Percentiles rank a stretch among this genome's conserved stretches.
phyloP scores from a whole-genome alignment of 92 coral and sea anemone species.

The Parazoanthus atlanticus region DNA sequence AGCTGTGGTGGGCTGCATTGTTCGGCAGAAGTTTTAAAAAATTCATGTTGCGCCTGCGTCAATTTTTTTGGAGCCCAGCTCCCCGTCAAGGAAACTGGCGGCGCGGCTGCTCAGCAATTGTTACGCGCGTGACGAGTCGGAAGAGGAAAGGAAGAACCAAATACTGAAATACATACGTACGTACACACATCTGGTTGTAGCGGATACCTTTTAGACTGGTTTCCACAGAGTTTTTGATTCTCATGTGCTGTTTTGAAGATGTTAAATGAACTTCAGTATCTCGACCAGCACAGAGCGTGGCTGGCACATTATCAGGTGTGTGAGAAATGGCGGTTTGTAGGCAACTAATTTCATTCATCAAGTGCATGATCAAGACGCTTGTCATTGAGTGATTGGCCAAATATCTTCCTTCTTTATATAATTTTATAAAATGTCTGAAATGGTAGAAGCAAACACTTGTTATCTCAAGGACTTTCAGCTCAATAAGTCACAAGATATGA shows the following conservation, averaged over 20 bases:
- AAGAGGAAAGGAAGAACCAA: background rate
- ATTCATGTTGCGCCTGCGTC: too few relatives aligned
- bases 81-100: background rate
- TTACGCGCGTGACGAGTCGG: background rate
- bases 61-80: background rate
- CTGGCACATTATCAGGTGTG: conserved; percentile 73
- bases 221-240: background rate
- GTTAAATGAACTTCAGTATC: conserved; percentile 83
- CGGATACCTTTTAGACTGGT: background rate
- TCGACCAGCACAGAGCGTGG: conserved; percentile 79
- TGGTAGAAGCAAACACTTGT: background rate
- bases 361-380: background rate
- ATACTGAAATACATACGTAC: background rate
- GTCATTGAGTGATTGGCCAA: background rate
- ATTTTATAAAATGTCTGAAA: background rate
- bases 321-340: background rate
- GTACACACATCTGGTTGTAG: background rate
- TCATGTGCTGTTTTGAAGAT: conserved; percentile 51
- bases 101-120: background rate
- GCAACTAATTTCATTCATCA: conserved; percentile 3
- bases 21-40: too few relatives aligned
- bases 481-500: conserved; percentile 1
- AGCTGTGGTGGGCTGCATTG: too few relatives aligned
- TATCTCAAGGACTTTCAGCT: background rate
- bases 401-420: background rate